Evolutionary conservation across 2,113 vertebrate species (phyloP).

Genomic region (Aptenodytes patagonicus): DNA sequence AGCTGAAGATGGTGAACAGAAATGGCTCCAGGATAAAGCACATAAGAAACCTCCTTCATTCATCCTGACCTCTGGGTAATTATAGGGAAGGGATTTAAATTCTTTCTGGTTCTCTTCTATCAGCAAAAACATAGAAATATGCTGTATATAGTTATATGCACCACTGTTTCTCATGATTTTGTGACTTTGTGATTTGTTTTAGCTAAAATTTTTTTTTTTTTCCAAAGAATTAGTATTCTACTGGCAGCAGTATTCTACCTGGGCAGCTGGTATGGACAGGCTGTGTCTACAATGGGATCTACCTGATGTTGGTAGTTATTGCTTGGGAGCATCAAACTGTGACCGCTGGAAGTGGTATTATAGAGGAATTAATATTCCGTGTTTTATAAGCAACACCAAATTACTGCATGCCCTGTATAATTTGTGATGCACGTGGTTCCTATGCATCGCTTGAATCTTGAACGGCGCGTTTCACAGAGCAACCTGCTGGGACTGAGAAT

Average conservation of each 20-base stretch:
- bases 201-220: background rate
- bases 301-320: background rate
- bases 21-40: conserved; percentile 9
- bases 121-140: background rate
- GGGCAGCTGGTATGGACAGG: background rate
- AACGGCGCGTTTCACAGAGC: fast-evolving
- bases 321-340: background rate
- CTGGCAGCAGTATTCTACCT: background rate
- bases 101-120: background rate
- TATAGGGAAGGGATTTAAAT: background rate
- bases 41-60: background rate
- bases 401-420: background rate
- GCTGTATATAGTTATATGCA: fast-evolving
- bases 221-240: background rate
- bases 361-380: background rate
- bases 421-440: background rate
- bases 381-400: background rate
- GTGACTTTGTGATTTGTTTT: background rate
- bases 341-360: background rate
- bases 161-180: background rate
- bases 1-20: background rate
- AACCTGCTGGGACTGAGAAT: background rate
- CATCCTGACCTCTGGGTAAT: background rate
- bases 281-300: background rate
- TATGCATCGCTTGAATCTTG: fast-evolving